Conservation (phyloP, 2,888 invertebrate genomes). For the Lordiphosa andalusiaca region DNA sequence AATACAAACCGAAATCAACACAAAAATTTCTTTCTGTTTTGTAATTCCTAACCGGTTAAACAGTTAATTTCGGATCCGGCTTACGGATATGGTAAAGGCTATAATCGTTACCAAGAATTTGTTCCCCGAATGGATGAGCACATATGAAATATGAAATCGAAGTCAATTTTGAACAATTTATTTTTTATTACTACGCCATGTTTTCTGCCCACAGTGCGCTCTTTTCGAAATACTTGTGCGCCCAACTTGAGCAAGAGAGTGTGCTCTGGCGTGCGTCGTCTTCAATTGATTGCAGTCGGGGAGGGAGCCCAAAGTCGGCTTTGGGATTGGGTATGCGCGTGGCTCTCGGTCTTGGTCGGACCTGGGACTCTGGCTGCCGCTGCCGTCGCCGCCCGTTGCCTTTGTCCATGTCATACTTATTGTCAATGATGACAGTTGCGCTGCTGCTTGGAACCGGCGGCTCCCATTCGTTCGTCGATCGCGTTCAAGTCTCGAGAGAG, state of each 20-base stretch:
- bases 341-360: constrained; percentile 57
- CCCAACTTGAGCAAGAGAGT: constrained; percentile 50
- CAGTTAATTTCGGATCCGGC: no score
- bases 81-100: no score
- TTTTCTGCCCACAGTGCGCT: constrained; percentile 14
- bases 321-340: constrained; percentile 60
- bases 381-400: constrained; percentile 19
- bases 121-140: no score
- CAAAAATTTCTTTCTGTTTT: no score
- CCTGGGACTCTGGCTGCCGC: constrained; percentile 6
- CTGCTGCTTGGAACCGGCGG: constrained; percentile 58
- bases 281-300: constrained; percentile 66
- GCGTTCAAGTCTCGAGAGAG: constrained; percentile 36
- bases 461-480: constrained; percentile 62
- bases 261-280: constrained; percentile 72
- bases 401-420: constrained; percentile 77
- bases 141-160: no score
- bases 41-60: no score
- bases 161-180: not conserved
- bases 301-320: constrained; percentile 43
- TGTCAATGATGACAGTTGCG: constrained; percentile 79
- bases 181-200: not conserved
- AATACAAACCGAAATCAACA: no score
- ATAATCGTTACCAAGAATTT: no score
- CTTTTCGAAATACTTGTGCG: constrained; percentile 3